Evolutionary conservation across 1,140 invertebrate genomes (phyloP).

Genomic region (Trichonephila clavipes): DNA sequence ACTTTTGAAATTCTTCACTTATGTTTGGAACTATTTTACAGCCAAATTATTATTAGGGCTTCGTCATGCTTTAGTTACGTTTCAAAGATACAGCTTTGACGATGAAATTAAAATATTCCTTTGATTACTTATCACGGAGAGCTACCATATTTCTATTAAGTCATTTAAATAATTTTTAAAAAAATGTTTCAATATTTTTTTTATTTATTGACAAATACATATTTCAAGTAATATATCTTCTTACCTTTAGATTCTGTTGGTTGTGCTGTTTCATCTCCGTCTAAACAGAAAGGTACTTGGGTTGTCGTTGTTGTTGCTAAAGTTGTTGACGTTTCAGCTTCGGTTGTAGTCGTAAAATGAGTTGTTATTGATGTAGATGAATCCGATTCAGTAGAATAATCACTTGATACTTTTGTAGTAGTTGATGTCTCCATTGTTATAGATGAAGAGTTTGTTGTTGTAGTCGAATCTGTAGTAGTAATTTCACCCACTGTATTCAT

Average conservation of each 20-base stretch:
- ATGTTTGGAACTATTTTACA: too few relatives aligned
- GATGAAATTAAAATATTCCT: too few relatives aligned
- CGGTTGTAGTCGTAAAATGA: neutral
- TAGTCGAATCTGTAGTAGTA: neutral
- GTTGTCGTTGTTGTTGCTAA: neutral
- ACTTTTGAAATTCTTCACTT: too few relatives aligned
- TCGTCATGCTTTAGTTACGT: too few relatives aligned
- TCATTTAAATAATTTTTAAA: too few relatives aligned
- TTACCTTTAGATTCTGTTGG: neutral
- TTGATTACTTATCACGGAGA: too few relatives aligned
- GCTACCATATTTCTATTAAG: too few relatives aligned
- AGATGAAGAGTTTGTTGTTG: neutral
- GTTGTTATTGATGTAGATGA: neutral
- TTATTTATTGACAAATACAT: too few relatives aligned
- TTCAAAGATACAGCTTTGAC: too few relatives aligned
- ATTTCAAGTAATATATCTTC: neutral
- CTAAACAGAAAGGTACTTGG: neutral
- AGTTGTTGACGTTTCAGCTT: neutral
- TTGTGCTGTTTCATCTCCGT: neutral
- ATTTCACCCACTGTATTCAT: neutral
- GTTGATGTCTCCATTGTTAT: neutral
- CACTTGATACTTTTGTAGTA: neutral
- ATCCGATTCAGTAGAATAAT: neutral
- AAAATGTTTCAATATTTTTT: too few relatives aligned
- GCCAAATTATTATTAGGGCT: too few relatives aligned